These are phyloP conservation scores for Thalassoma bifasciatum DNA, from an alignment of 2,113 vertebrate genomes.

Conservation along the genomic window DNA sequence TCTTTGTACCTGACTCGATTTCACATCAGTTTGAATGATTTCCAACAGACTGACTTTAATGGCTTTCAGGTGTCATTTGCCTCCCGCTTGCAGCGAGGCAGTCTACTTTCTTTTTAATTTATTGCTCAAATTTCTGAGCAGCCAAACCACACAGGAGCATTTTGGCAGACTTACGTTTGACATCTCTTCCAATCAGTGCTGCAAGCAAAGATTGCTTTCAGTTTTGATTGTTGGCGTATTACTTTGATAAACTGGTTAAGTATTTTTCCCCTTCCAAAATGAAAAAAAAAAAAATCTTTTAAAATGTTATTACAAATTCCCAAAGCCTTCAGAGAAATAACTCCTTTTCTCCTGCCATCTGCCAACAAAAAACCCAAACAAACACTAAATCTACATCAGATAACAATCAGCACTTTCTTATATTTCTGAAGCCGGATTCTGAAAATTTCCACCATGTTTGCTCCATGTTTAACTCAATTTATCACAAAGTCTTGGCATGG, in stretches of 20 bases:
- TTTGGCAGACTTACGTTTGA: slow-evolving; percentile 8
- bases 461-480: no score
- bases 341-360: not conserved
- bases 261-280: not conserved
- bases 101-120: slow-evolving; percentile 16
- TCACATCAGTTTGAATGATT: slow-evolving; percentile 51
- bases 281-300: not conserved
- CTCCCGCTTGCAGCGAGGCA: slow-evolving; percentile 6
- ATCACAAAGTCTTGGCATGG: no score
- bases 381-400: not conserved
- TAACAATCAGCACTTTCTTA: not conserved
- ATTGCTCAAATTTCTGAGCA: slow-evolving; percentile 4
- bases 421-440: not conserved
- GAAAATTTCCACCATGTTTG: not conserved
- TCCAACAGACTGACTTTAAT: slow-evolving; percentile 43
- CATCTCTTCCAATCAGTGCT: not conserved
- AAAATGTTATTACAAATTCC: not conserved
- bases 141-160: slow-evolving; percentile 3
- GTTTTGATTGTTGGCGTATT: not conserved
- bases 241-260: not conserved
- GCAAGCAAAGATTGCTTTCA: not conserved
- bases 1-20: slow-evolving; percentile 32
- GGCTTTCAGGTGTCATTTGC: slow-evolving; percentile 32
- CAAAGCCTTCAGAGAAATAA: not conserved
- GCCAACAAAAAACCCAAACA: not conserved